phyloP scores from a whole-genome alignment of 2,888 invertebrate genomes.

The Ophion slaviceki region DNA sequence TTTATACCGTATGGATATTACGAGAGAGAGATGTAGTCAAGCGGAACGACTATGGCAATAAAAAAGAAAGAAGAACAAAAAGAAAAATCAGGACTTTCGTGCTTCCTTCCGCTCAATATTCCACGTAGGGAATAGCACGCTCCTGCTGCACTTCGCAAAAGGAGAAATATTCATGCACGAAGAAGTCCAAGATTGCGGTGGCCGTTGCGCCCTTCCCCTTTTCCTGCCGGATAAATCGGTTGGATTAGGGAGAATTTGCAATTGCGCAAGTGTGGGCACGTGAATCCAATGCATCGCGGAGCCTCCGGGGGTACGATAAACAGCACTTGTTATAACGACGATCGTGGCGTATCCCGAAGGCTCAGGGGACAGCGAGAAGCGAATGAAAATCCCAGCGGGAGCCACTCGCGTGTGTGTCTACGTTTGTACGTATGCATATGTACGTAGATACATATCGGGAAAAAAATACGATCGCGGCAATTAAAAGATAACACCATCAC shows the following conservation, averaged over 20 bases:
- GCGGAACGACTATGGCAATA: not conserved
- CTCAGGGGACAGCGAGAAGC: not conserved
- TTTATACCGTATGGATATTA: slow-evolving; percentile 15
- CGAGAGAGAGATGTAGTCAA: slow-evolving; percentile 17
- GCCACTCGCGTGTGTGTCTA: slow-evolving; percentile 3
- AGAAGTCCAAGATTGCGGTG: slow-evolving; percentile 11
- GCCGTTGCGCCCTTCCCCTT: slow-evolving; percentile 8
- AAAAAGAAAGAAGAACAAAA: not conserved
- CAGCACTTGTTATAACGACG: slow-evolving; percentile 29
- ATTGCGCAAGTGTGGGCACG: slow-evolving; percentile 26
- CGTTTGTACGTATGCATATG: slow-evolving; percentile 15
- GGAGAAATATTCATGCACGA: slow-evolving; percentile 23
- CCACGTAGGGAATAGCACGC: not conserved
- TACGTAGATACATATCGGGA: not conserved
- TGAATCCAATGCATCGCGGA: not conserved
- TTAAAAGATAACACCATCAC: not conserved
- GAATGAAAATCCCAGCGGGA: slow-evolving; percentile 43
- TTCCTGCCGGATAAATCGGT: slow-evolving; percentile 6
- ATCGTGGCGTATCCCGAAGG: slow-evolving; percentile 28
- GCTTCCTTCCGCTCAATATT: slow-evolving; percentile 20
- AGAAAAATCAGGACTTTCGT: slow-evolving; percentile 4
- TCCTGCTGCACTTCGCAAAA: slow-evolving; percentile 2
- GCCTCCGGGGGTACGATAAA: slow-evolving; percentile 34
- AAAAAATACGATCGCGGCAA: not conserved
- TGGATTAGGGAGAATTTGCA: slow-evolving; percentile 41